Conservation (phyloP, 2,113 vertebrate genomes). For the Myiopsitta monachus region DNA sequence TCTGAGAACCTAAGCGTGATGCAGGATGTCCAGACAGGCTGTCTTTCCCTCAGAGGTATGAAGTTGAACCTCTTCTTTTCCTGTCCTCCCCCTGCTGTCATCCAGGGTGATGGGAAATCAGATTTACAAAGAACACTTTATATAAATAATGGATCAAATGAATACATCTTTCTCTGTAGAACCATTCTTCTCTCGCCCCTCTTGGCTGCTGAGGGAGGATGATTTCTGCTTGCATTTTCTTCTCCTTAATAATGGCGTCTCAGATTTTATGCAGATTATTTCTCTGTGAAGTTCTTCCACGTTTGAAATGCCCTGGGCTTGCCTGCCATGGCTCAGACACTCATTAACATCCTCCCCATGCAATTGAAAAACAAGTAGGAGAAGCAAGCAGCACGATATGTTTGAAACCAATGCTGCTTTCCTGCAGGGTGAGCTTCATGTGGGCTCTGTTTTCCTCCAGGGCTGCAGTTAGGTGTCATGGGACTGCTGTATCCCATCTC, state of each 20-base stretch:
- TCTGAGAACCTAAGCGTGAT: not conserved
- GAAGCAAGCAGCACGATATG: not conserved
- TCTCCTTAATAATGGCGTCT: constrained; percentile 50
- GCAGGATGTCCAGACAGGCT: not conserved
- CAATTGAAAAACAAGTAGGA: constrained; percentile 36
- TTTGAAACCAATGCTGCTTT: not conserved
- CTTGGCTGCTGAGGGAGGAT: constrained; percentile 15
- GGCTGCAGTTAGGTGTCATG: not conserved
- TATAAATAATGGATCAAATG: constrained; percentile 73
- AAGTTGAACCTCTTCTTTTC: constrained; percentile 41
- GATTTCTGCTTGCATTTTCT: constrained; percentile 52
- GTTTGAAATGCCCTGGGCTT: constrained; percentile 66
- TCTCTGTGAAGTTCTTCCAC: constrained; percentile 64
- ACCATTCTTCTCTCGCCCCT: constrained; percentile 47
- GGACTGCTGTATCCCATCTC: not conserved
- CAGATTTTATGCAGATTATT: constrained; percentile 68
- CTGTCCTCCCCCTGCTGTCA: constrained; percentile 52
- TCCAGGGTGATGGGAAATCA: constrained; percentile 40
- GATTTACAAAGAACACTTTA: constrained; percentile 66
- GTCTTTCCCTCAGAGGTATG: not conserved
- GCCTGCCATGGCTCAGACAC: constrained; percentile 52
- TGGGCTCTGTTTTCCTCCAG: not conserved
- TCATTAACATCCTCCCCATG: constrained; percentile 51
- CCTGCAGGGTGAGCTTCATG: not conserved
- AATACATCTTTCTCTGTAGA: constrained; percentile 56